Evolutionary conservation across 30 jellyfish, hydroid and myxozoan genomes (phyloP), one percentile per base, ranked within the genome.

Genomic region (Aurelia aurita): DNA sequence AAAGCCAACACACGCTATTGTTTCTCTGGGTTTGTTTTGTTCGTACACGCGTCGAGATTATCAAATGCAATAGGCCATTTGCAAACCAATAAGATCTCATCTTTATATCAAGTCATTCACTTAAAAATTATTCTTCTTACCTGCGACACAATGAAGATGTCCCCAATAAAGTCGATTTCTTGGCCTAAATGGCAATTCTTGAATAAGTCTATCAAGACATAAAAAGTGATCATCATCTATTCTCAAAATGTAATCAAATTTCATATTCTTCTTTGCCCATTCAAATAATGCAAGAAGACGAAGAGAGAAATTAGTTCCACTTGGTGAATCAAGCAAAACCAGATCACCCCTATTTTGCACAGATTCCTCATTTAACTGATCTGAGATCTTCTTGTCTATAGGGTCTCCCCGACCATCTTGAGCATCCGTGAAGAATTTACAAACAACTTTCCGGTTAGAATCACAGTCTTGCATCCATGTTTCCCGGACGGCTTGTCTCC

Each of bases 381-480:
- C 85, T 13, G 66, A 18, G 8, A 58, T 57, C 25, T 70, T 78
- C 26, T 58, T 34, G 54, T 55, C 86, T 3, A 90, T 32, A 1
- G 97, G 91, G 47, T 73, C 82, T 6, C 97, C 97, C 16, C 79
- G 31, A 28, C 75, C 82, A 31, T 63, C 62, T 39, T 69, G 85
- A 16, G 85, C 77, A 60, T 90, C 97, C n/a, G 97, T 90, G 87
- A 90, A 90, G 58, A 90, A 90, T 66, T 63, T 83, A 47, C 97
- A 90, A 5, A 75, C 69, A 23, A 82, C 95, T 32, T 53, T 47
- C 13, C 83, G 43, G 20, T 62, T 54, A 20, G 76, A 70, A 47
- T 69, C 75, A 45, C 97, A 90, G 9, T 90, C 97, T 58, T 90
- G 86, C 91, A 90, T 72, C 97, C 97, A 90, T 16, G 97, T 64